These are phyloP conservation scores for Heliconius melpomene DNA, from an alignment of 1,140 invertebrate species.

Conservation along the genomic window DNA sequence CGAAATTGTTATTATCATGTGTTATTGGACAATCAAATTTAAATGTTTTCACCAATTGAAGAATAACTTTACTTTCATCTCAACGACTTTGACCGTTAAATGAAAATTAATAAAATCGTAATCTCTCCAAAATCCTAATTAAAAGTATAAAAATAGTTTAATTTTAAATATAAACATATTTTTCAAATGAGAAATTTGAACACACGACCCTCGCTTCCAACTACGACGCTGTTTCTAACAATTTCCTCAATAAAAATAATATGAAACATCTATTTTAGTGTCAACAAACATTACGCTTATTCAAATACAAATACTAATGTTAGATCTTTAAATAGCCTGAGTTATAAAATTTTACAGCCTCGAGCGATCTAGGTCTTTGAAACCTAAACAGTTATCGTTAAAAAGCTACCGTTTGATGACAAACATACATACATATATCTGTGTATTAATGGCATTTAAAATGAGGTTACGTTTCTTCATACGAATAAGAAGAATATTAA, in stretches of 20 bases:
- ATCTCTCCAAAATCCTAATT: no score
- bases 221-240: no score
- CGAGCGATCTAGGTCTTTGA: slow-evolving; percentile 18
- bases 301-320: slow-evolving; percentile 24
- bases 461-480: slow-evolving; percentile 18
- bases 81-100: no score
- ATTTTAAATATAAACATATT: no score
- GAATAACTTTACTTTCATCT: no score
- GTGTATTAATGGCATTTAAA: not conserved
- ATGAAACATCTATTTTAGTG: not conserved
- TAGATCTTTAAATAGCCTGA: slow-evolving; percentile 17
- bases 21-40: no score
- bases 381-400: slow-evolving; percentile 7
- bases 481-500: not conserved
- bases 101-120: no score
- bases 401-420: slow-evolving; percentile 22
- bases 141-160: no score
- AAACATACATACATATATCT: slow-evolving; percentile 7
- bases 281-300: slow-evolving; percentile 2
- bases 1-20: no score
- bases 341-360: slow-evolving; percentile 29
- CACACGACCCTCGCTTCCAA: not conserved
- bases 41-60: no score
- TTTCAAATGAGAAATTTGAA: no score
- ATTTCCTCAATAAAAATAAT: no score